Percentiles rank a stretch among this genome's conserved stretches.
phyloP scores from a whole-genome alignment of 37 sponge, comb jelly and placozoan species.

The Halichondria panicea region DNA sequence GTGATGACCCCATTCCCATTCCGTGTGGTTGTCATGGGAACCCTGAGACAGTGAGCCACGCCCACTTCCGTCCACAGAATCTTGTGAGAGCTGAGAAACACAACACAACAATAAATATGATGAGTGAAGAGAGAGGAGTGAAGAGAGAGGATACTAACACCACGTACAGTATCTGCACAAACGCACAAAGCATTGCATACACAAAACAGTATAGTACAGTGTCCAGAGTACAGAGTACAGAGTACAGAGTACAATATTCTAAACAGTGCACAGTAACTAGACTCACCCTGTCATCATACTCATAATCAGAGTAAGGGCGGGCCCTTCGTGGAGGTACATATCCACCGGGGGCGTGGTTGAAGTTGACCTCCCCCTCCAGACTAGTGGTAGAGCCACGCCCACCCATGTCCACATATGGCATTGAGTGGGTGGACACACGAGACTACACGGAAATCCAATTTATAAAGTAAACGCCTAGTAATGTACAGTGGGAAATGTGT shows the following conservation, averaged over 20 bases:
- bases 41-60: slow-evolving; percentile 38
- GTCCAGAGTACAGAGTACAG: too few species aligned
- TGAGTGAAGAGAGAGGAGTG: too few species aligned
- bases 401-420: slow-evolving; percentile 1
- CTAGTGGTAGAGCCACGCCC: not conserved
- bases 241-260: too few species aligned
- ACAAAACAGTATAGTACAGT: too few species aligned
- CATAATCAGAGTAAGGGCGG: slow-evolving; percentile 14
- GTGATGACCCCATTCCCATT: not conserved
- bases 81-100: slow-evolving; percentile 26
- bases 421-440: slow-evolving; percentile 29
- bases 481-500: not conserved
- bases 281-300: slow-evolving; percentile 32
- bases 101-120: too few species aligned
- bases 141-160: too few species aligned
- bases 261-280: too few species aligned
- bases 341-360: slow-evolving; percentile 47
- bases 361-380: slow-evolving; percentile 5
- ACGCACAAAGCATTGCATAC: too few species aligned
- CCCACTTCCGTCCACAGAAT: slow-evolving; percentile 13
- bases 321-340: not conserved
- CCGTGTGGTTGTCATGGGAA: slow-evolving; percentile 18
- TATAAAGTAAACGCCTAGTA: not conserved
- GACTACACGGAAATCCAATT: slow-evolving; percentile 16
- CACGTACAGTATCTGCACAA: too few species aligned